A percentile compares a stretch with the other conserved stretches of the same genome.
phyloP scores from a whole-genome alignment of 2,113 vertebrate species.

The Cyanoderma ruficeps region DNA sequence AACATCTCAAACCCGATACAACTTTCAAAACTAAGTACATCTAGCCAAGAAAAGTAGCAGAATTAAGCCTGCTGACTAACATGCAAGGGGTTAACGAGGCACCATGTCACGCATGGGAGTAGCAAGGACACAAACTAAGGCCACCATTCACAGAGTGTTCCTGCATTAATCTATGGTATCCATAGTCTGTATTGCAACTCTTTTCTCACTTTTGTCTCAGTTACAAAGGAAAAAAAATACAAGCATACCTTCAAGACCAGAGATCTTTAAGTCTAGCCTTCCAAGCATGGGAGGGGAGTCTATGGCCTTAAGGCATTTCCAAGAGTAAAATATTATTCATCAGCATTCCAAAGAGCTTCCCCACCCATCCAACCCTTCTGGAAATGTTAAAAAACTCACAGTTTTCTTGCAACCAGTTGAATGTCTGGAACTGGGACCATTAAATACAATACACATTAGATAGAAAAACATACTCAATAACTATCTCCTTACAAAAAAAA shows the following conservation, averaged over 20 bases:
- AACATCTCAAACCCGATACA: background rate
- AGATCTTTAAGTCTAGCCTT: background rate
- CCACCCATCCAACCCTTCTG: background rate
- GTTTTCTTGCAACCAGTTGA: constrained; percentile 29
- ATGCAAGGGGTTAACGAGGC: background rate
- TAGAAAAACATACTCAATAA: background rate
- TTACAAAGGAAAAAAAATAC: background rate
- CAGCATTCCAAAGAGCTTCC: background rate
- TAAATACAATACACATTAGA: background rate
- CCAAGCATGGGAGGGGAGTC: background rate
- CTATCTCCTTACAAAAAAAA: constrained; percentile 13
- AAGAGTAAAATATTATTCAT: background rate
- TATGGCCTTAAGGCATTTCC: background rate
- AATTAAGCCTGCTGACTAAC: background rate
- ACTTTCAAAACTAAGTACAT: background rate
- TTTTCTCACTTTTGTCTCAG: background rate
- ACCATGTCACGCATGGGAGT: fast-evolving
- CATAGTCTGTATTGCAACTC: background rate
- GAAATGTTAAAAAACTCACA: constrained; percentile 46
- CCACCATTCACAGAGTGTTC: background rate
- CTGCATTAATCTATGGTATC: background rate
- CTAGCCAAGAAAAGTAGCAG: background rate
- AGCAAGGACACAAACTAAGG: background rate
- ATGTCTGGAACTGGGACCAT: constrained; percentile 1
- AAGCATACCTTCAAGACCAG: background rate